Evolutionary conservation across 2,888 invertebrate species (phyloP).

Genomic region (Meteorus cinctellus): DNA sequence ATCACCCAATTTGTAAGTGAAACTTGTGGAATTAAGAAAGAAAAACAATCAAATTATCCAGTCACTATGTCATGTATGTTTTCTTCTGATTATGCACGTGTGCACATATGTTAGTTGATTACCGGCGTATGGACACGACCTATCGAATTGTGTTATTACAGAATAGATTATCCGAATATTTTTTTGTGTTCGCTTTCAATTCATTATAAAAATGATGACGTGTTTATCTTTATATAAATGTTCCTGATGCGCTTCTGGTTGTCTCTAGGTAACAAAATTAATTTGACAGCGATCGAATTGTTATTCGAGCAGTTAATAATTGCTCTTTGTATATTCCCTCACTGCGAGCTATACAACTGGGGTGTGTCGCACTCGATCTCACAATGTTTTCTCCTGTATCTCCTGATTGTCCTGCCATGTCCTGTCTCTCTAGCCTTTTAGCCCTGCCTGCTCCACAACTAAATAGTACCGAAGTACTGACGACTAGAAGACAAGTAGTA

Average conservation of each 20-base stretch:
- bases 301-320: slow-evolving; percentile 53
- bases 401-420: slow-evolving; percentile 57
- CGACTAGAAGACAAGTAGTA: slow-evolving; percentile 73
- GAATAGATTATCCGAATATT: slow-evolving; percentile 59
- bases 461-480: slow-evolving; percentile 72
- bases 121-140: slow-evolving; percentile 36
- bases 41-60: background rate
- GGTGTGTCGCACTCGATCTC: slow-evolving; percentile 52
- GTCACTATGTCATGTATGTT: background rate
- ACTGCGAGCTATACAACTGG: slow-evolving; percentile 63
- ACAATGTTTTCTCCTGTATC: slow-evolving; percentile 55
- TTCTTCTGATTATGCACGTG: background rate
- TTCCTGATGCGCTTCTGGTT: slow-evolving; percentile 42
- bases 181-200: slow-evolving; percentile 42
- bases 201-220: background rate
- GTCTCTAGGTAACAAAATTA: slow-evolving; percentile 48
- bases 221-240: background rate
- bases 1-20: background rate
- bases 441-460: slow-evolving; percentile 73
- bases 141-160: slow-evolving; percentile 41
- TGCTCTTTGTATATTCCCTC: slow-evolving; percentile 59
- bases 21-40: background rate
- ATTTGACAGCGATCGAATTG: slow-evolving; percentile 11
- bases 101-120: background rate
- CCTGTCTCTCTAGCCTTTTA: slow-evolving; percentile 69